phyloP scores from a whole-genome alignment of 2,888 invertebrate genomes.

The Zootermopsis nevadensis region DNA sequence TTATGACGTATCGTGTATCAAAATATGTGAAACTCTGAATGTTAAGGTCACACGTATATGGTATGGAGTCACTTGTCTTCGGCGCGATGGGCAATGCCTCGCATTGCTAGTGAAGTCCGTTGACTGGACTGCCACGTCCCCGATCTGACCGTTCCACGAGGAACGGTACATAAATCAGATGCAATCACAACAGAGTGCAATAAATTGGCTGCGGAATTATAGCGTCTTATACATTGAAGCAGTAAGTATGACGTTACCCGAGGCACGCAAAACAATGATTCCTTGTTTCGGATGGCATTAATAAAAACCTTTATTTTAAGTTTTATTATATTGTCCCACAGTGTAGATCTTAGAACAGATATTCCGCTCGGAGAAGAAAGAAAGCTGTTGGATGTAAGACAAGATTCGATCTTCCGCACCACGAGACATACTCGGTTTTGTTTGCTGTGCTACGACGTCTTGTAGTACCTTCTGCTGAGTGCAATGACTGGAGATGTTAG shows the following conservation, averaged over 20 bases:
- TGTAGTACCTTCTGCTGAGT: not conserved
- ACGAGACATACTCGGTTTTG: not conserved
- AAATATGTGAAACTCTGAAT: too few relatives aligned
- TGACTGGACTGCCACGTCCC: not conserved
- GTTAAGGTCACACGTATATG: too few relatives aligned
- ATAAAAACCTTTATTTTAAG: constrained; percentile 32
- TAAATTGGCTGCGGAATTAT: constrained; percentile 38
- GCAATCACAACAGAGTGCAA: constrained; percentile 24
- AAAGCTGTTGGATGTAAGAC: not conserved
- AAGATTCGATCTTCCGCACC: not conserved
- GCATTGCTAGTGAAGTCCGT: not conserved
- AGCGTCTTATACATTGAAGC: constrained; percentile 33
- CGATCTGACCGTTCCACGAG: not conserved
- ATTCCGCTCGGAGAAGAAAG: not conserved
- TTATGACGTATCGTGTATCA: too few relatives aligned
- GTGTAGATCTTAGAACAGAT: not conserved
- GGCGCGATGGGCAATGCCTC: too few relatives aligned
- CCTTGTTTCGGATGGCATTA: constrained; percentile 27
- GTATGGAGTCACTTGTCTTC: too few relatives aligned
- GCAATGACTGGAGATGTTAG: too few relatives aligned
- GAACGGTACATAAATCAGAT: constrained; percentile 34
- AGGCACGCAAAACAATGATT: constrained; percentile 19
- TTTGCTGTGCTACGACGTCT: not conserved
- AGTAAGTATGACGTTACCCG: constrained; percentile 39
- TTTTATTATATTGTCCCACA: constrained; percentile 21